Conservation (phyloP, 2,797 vertebrate species). For the Enteromius afrohamiltoni region DNA sequence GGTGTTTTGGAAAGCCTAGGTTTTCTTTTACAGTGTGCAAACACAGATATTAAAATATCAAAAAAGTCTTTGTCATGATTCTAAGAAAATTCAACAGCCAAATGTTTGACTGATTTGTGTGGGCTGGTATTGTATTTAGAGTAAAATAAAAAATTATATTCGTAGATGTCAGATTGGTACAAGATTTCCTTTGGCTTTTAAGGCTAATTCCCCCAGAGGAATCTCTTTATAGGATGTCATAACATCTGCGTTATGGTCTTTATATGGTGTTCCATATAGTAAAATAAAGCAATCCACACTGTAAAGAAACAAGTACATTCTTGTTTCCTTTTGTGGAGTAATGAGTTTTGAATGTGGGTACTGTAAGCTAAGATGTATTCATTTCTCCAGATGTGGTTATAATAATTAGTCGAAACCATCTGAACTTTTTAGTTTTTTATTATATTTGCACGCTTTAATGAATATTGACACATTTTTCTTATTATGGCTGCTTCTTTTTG, state of each 20-base stretch:
- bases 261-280: conserved; percentile 8
- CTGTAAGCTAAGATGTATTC: conserved; percentile 23
- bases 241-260: conserved; percentile 16
- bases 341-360: conserved; percentile 27
- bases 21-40: neutral
- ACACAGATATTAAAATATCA: neutral
- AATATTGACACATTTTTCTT: conserved; percentile 72
- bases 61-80: neutral
- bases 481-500: conserved; percentile 64
- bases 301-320: conserved; percentile 44
- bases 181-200: neutral
- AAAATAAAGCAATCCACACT: conserved; percentile 33
- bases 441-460: conserved; percentile 62
- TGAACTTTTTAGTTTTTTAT: conserved; percentile 61
- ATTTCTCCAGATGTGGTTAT: conserved; percentile 40
- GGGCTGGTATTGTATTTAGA: neutral
- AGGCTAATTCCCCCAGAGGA: neutral
- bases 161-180: neutral
- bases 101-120: neutral
- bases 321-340: conserved; percentile 37
- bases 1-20: conserved; percentile 18
- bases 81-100: neutral
- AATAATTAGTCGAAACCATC: conserved; percentile 60
- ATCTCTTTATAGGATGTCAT: conserved; percentile 4
- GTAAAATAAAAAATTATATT: neutral